Evolutionary conservation across 2,888 invertebrate species (phyloP), one percentile per base, ranked within the genome.

Genomic region (Conchocele bisecta): DNA sequence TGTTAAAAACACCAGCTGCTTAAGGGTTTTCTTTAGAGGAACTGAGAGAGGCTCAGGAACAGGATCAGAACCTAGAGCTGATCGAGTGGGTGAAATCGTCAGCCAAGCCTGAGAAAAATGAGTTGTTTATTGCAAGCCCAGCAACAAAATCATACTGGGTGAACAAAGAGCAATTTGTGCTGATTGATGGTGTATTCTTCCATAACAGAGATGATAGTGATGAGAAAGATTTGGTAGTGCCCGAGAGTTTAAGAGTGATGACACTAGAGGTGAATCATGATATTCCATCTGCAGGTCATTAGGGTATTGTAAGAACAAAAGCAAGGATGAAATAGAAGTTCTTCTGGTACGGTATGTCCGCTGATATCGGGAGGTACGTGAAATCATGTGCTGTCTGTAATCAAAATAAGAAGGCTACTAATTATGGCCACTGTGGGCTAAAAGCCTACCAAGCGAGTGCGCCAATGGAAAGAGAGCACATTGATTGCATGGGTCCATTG

Each of bases 101-200:
- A n/a, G n/a, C n/a, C n/a, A n/a, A 15, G 1, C 69, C 69, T 15
- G 15, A n/a, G 2, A 50, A 48, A 57, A 33, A 24, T 6, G 44
- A 46, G 4, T 24, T 64, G 11, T 41, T 44, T 26, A 15, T 31
- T 3, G 7, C 17, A 7, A 48, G 50, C 41, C 57, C 46, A n/a
- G 63, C n/a, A 20, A 41, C 51, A 6, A 51, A 66, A n/a, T 20
- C 39, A 13, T 64, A 56, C 31, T 69, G 56, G 56, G 7, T n/a
- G n/a, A n/a, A n/a, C 20, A 44, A 44, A n/a, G 44, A 44, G 20
- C 44, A 13, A n/a, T 44, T 44, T 17, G 9, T 44, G 9, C 44
- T 44, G 44, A 44, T 44, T 11, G 44, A 44, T 11, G 44, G 44
- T 13, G 44, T 44, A 4, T 20, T 44, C 7, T 44, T 24, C 13